Conservation (phyloP, 2,888 invertebrate genomes). For the Phaedon cochleariae region DNA sequence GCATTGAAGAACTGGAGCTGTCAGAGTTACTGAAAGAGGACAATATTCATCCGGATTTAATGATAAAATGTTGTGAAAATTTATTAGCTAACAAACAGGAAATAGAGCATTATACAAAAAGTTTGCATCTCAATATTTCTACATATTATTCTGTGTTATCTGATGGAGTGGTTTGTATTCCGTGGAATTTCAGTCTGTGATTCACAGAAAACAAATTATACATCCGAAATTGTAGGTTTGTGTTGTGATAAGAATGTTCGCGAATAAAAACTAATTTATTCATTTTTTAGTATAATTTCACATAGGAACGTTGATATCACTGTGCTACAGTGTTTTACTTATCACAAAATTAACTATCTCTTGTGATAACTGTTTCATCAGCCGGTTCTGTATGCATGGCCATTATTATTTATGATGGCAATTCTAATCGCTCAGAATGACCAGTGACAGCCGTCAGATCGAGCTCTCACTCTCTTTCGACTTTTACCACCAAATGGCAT, state of each 20-base stretch:
- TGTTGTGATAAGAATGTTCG: not conserved
- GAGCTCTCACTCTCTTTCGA: no score
- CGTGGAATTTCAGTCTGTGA: conserved; percentile 85
- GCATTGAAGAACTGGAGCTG: conserved; percentile 73
- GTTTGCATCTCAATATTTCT: conserved; percentile 80
- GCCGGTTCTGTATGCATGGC: no score
- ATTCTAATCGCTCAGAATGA: no score
- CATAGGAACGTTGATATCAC: not conserved
- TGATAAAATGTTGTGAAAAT: conserved; percentile 85
- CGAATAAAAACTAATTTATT: not conserved
- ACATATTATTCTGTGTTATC: conserved; percentile 91
- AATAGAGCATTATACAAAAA: conserved; percentile 66
- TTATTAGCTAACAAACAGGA: conserved; percentile 67
- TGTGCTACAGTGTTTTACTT: no score
- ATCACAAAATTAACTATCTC: no score
- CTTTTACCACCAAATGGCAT: no score
- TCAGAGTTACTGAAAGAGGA: conserved; percentile 87
- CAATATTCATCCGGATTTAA: conserved; percentile 86
- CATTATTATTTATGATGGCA: no score
- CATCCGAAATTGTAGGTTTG: not conserved
- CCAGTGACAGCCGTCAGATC: no score
- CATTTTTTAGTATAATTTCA: not conserved
- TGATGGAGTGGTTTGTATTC: conserved; percentile 91
- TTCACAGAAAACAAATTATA: conserved; percentile 2
- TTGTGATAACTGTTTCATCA: no score